Conservation (phyloP, 1,140 invertebrate genomes). For the Holotrichia oblita region DNA sequence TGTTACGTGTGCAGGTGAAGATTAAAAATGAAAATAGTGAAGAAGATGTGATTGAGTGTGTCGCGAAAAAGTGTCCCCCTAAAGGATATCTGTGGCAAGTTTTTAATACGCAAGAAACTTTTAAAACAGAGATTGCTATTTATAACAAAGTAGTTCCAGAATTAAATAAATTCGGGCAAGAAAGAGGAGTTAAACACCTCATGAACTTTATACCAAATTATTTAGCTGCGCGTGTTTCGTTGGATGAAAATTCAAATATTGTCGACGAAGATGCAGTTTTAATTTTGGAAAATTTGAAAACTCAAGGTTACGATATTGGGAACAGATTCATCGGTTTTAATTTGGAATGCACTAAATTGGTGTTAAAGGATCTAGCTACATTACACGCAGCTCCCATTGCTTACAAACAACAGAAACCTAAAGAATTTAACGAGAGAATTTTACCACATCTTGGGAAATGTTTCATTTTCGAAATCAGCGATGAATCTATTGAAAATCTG, state of each 20-base stretch:
- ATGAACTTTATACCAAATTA: conserved; percentile 45
- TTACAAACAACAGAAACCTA: conserved; percentile 58
- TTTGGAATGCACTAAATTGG: conserved; percentile 56
- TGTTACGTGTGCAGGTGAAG: conserved; percentile 60
- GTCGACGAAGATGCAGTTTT: conserved; percentile 57
- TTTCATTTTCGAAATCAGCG: conserved; percentile 1
- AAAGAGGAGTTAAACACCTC: neutral
- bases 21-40: conserved; percentile 51
- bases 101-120: conserved; percentile 66
- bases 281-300: conserved; percentile 61
- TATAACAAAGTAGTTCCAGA: conserved; percentile 63
- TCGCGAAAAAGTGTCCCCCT: conserved; percentile 65
- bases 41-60: conserved; percentile 59
- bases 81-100: conserved; percentile 63
- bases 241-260: conserved; percentile 43
- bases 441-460: conserved; percentile 53
- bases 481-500: conserved; percentile 6
- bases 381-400: conserved; percentile 67
- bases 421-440: conserved; percentile 60
- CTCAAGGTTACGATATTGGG: conserved; percentile 54
- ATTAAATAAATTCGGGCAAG: conserved; percentile 61
- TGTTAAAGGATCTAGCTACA: conserved; percentile 62
- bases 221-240: conserved; percentile 50
- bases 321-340: conserved; percentile 57
- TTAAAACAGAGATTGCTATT: conserved; percentile 65